phyloP scores from a whole-genome alignment of 2,113 vertebrate species.

The Oenanthe oenanthe region DNA sequence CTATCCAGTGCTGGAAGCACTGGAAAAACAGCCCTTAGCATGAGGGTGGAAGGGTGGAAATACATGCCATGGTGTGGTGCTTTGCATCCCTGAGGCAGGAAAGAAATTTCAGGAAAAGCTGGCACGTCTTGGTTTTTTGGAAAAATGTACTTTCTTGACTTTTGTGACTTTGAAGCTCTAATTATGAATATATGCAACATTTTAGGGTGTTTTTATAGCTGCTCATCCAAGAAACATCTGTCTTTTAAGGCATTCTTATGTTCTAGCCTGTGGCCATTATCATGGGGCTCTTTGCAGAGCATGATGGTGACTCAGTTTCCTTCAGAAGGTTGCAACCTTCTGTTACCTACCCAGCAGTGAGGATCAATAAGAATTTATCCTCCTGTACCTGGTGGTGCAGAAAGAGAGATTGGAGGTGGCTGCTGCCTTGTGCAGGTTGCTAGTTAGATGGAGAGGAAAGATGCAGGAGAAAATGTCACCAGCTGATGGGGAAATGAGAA shows the following conservation, averaged over 20 bases:
- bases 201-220: neutral
- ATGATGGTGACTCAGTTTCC: neutral
- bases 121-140: fast-evolving
- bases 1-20: neutral
- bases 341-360: neutral
- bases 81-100: neutral
- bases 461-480: neutral
- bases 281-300: neutral
- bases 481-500: neutral
- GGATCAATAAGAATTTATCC: neutral
- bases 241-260: neutral
- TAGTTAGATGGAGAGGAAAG: neutral
- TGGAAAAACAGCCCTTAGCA: neutral
- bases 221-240: neutral
- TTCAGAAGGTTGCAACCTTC: neutral
- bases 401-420: neutral
- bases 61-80: fast-evolving
- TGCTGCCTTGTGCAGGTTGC: neutral
- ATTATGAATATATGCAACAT: neutral
- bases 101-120: neutral
- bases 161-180: neutral
- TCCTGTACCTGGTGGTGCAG: neutral
- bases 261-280: neutral
- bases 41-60: neutral
- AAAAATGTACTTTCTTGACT: neutral